Percentiles rank a stretch among this genome's conserved stretches.
phyloP scores from a whole-genome alignment of 2,113 vertebrate genomes.

The Podocnemis expansa region DNA sequence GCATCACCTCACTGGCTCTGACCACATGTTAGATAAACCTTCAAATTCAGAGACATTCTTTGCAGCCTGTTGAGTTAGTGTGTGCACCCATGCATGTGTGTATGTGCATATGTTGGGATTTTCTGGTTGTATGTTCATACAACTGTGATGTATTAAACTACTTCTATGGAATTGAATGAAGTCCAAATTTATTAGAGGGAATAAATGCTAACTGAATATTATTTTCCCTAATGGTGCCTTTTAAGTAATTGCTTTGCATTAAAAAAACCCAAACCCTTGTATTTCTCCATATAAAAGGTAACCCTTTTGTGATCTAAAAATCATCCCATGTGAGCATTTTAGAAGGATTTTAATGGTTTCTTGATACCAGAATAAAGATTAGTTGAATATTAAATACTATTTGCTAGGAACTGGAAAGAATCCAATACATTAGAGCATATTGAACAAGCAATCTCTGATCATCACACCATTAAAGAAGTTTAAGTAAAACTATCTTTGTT shows the following conservation, averaged over 20 bases:
- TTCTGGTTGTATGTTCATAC: background rate
- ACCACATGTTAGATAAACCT: background rate
- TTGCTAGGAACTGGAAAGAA: background rate
- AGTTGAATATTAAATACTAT: background rate
- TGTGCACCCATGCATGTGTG: too few species aligned
- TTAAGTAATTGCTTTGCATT: constrained; percentile 42
- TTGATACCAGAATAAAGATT: constrained; percentile 13
- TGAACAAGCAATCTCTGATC: background rate
- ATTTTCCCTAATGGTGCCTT: constrained; percentile 45
- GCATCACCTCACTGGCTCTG: background rate
- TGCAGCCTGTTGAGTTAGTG: background rate
- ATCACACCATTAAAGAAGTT: background rate
- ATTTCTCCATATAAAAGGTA: background rate
- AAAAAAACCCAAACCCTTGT: background rate
- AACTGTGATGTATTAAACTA: background rate
- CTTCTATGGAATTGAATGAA: constrained; percentile 10
- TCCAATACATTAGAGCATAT: too few species aligned
- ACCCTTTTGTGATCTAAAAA: constrained; percentile 30
- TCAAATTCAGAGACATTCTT: background rate
- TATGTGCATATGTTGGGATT: background rate
- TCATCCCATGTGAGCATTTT: background rate
- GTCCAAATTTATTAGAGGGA: constrained; percentile 37
- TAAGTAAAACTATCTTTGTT: background rate
- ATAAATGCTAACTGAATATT: constrained; percentile 26
- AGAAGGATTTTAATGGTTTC: constrained; percentile 4